A percentile compares a stretch with the other conserved stretches of the same genome.
Conservation (phyloP, 2,113 vertebrate genomes). For the Sinocyclocheilus grahami region DNA sequence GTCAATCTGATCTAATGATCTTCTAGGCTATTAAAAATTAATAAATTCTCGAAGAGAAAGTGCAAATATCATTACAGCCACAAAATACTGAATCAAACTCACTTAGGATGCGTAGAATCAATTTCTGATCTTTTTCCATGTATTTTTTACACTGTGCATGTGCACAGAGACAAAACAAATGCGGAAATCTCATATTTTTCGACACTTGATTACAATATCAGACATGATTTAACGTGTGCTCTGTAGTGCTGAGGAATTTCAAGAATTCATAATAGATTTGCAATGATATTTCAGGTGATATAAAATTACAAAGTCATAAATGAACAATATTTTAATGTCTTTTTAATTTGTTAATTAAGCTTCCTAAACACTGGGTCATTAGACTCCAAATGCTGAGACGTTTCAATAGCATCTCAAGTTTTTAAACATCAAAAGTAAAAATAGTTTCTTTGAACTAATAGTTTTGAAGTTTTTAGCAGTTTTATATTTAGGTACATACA, state of each 20-base stretch:
- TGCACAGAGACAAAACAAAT: background rate
- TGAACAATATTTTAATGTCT: background rate
- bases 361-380: background rate
- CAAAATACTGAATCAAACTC: background rate
- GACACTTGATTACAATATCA: background rate
- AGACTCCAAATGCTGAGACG: background rate
- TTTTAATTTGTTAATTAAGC: background rate
- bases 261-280: too few relatives aligned
- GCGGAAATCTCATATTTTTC: background rate
- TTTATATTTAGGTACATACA: too few relatives aligned
- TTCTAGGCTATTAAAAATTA: background rate
- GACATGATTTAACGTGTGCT: background rate
- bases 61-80: background rate
- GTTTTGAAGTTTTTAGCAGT: too few relatives aligned
- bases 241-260: background rate
- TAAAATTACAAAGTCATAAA: too few relatives aligned
- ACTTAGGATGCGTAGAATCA: background rate
- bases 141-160: background rate
- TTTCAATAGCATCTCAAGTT: background rate
- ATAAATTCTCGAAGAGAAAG: background rate
- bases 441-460: too few relatives aligned
- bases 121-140: background rate
- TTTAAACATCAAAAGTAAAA: background rate
- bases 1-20: background rate
- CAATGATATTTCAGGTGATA: too few relatives aligned